phyloP scores from a whole-genome alignment of 2,797 vertebrate genomes.

The Diceros bicornis region DNA sequence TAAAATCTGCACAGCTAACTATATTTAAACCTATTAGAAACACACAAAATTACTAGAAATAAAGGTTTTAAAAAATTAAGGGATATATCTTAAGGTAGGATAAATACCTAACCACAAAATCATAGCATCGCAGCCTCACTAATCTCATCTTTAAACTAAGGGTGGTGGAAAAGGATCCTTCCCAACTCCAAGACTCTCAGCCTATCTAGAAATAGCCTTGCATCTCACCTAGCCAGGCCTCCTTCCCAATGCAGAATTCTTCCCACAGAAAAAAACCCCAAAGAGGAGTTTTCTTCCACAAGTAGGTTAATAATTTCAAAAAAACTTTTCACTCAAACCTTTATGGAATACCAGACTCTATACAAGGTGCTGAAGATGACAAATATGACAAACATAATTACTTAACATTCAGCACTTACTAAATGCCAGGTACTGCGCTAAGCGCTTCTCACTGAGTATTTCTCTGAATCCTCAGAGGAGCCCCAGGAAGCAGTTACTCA shows the following conservation, averaged over 20 bases:
- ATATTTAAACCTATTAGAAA: slow-evolving; percentile 65
- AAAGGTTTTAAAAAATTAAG: slow-evolving; percentile 20
- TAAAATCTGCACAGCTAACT: slow-evolving; percentile 65
- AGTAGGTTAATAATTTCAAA: neutral
- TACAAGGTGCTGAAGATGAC: neutral
- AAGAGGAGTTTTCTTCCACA: neutral
- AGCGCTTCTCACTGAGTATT: neutral
- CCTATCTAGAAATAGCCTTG: neutral
- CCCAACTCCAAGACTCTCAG: neutral
- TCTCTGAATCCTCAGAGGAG: neutral
- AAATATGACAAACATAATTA: neutral
- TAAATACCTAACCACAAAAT: neutral
- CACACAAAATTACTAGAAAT: slow-evolving; percentile 57
- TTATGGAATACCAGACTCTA: neutral
- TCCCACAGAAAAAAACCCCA: neutral
- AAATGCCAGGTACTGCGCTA: too few relatives aligned
- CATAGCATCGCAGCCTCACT: neutral
- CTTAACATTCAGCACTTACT: neutral
- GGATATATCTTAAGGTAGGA: neutral
- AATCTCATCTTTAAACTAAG: neutral
- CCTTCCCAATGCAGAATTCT: neutral
- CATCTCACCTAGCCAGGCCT: neutral
- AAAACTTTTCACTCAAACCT: neutral
- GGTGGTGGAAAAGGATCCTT: neutral
- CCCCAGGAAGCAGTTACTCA: neutral